These are phyloP conservation scores for Theodoxus fluviatilis DNA, from an alignment of 2,888 invertebrate species.

Conservation along the genomic window DNA sequence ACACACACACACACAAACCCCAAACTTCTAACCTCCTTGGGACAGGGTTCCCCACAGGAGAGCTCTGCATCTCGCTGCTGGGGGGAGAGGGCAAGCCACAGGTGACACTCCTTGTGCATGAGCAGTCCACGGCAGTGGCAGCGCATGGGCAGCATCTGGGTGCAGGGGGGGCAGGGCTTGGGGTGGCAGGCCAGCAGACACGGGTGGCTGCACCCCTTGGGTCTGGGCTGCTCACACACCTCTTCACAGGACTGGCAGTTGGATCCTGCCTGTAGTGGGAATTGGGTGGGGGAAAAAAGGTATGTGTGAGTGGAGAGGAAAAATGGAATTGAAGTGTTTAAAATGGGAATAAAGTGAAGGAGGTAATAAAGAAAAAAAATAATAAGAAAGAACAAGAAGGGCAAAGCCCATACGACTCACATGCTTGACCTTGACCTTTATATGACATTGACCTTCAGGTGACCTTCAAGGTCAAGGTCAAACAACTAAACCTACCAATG, in stretches of 20 bases:
- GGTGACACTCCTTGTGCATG: conserved; percentile 77
- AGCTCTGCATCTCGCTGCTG: conserved; percentile 66
- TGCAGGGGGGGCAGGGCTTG: conserved; percentile 78
- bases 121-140: conserved; percentile 86
- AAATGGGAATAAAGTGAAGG: background rate
- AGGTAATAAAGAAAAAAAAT: background rate
- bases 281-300: background rate
- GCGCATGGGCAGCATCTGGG: conserved; percentile 64
- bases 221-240: conserved; percentile 67
- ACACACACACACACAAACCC: background rate
- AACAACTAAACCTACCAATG: too few species aligned
- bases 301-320: background rate
- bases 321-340: background rate
- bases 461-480: too few species aligned
- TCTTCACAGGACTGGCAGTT: conserved; percentile 63
- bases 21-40: conserved; percentile 75
- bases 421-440: too few species aligned
- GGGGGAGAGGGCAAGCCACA: conserved; percentile 70
- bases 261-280: conserved; percentile 53
- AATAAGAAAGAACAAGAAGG: background rate
- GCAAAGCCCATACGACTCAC: background rate
- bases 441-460: too few species aligned
- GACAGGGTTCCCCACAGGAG: conserved; percentile 85
- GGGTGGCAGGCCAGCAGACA: conserved; percentile 74
- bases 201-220: conserved; percentile 75